phyloP scores from a whole-genome alignment of 2,888 invertebrate species.

The Toxonevra muliebris region DNA sequence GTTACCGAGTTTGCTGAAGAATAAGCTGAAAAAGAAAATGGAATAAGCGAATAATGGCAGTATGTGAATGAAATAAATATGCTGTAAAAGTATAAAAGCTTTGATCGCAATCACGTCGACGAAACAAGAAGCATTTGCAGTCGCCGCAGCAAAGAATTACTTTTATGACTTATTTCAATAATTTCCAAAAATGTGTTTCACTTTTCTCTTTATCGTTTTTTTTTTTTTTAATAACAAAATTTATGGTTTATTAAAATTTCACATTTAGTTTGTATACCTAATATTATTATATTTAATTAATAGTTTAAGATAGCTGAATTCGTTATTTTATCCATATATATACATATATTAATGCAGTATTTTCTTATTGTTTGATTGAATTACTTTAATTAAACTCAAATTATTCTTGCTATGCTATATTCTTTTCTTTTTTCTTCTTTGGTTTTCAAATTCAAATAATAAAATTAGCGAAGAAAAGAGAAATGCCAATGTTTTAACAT shows the following conservation, averaged over 20 bases:
- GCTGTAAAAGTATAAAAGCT: background rate
- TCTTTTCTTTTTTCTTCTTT: background rate
- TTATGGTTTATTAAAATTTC: too few relatives aligned
- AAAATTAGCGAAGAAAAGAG: background rate
- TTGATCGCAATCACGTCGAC: background rate
- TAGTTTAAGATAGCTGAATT: background rate
- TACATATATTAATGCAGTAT: background rate
- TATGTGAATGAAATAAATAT: background rate
- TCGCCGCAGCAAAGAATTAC: too few relatives aligned
- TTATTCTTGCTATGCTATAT: background rate
- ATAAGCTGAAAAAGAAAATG: slow-evolving; percentile 79
- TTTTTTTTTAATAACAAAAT: too few relatives aligned
- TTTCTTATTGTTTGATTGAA: background rate
- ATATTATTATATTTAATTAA: background rate
- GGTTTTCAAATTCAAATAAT: background rate
- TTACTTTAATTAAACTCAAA: background rate
- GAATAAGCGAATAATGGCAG: slow-evolving; percentile 66
- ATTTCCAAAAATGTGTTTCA: too few relatives aligned
- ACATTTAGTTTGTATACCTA: too few relatives aligned
- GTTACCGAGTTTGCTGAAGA: slow-evolving; percentile 87
- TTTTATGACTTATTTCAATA: too few relatives aligned
- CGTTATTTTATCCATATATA: background rate
- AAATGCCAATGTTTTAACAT: background rate
- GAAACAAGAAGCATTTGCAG: too few relatives aligned
- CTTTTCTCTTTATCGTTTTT: too few relatives aligned